These are phyloP conservation scores for Tokudaia tokunoshimensis DNA, from an alignment of 2,797 vertebrate genomes.

Conservation along the genomic window DNA sequence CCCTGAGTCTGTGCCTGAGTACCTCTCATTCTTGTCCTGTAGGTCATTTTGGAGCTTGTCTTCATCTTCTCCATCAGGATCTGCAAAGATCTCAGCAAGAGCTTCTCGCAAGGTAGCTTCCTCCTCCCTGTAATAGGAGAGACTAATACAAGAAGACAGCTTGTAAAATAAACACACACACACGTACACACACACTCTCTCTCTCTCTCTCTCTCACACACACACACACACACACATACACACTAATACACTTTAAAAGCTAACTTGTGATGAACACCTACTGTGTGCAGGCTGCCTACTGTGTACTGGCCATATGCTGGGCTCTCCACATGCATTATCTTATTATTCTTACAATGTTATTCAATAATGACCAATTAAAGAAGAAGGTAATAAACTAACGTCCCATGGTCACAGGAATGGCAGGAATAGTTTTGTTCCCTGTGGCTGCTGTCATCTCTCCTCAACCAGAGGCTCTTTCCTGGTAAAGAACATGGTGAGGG, in stretches of 20 bases:
- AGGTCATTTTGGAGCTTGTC: rapidly evolving
- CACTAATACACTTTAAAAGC: too few relatives aligned
- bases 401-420: neutral
- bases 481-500: rapidly evolving
- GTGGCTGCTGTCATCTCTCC: too few relatives aligned
- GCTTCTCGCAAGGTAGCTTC: rapidly evolving
- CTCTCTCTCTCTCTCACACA: too few relatives aligned
- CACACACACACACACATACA: too few relatives aligned
- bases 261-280: neutral
- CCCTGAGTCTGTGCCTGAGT: rapidly evolving
- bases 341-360: neutral
- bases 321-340: neutral
- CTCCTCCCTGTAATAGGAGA: constrained; percentile 12
- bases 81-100: rapidly evolving
- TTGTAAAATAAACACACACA: neutral
- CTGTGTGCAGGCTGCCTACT: neutral
- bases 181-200: too few relatives aligned
- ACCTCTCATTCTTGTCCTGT: neutral
- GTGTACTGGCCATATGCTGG: neutral
- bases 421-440: neutral
- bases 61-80: rapidly evolving
- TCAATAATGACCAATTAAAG: neutral
- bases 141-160: neutral
- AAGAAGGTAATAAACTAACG: neutral
- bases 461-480: neutral